Percentiles rank a stretch among this genome's conserved stretches.
These are phyloP conservation scores for Oceanites oceanicus DNA, from an alignment of 2,113 vertebrate species.

Conservation along the genomic window DNA sequence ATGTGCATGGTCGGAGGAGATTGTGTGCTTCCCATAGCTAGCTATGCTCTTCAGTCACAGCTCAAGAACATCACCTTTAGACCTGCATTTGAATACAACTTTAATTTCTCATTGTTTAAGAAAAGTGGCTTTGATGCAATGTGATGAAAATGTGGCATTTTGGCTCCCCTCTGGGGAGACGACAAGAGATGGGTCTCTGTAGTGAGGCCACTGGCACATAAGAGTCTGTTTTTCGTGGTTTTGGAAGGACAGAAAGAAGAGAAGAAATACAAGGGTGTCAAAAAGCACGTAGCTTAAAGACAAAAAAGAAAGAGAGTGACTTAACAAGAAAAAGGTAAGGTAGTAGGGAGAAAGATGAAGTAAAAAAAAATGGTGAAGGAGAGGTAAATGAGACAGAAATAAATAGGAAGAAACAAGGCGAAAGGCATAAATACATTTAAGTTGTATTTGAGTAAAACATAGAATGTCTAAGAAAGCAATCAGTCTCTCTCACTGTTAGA, in stretches of 20 bases:
- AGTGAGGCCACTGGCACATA: not conserved
- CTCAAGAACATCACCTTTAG: conserved; percentile 15
- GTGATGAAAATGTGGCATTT: conserved; percentile 20
- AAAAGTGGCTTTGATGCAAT: not conserved
- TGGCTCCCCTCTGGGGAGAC: not conserved
- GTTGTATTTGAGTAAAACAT: not conserved
- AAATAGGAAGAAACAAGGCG: not conserved
- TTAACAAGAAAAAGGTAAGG: not conserved
- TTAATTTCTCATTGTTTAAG: not conserved
- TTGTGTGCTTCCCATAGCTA: not conserved
- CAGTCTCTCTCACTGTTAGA: not conserved
- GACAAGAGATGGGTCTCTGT: not conserved
- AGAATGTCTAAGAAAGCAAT: not conserved
- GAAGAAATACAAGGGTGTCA: not conserved
- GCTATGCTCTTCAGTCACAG: not conserved
- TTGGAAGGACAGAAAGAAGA: not conserved
- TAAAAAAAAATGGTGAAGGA: not conserved
- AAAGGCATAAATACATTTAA: not conserved
- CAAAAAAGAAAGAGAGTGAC: not conserved
- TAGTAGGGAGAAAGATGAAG: not conserved
- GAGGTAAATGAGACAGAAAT: not conserved
- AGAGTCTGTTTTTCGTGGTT: not conserved
- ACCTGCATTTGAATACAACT: not conserved
- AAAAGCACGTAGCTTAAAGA: not conserved
- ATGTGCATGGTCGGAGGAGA: not conserved